These are phyloP conservation scores for Henricia sp. DNA, from an alignment of 53 echinoderm and acorn worm species.

Conservation along the genomic window DNA sequence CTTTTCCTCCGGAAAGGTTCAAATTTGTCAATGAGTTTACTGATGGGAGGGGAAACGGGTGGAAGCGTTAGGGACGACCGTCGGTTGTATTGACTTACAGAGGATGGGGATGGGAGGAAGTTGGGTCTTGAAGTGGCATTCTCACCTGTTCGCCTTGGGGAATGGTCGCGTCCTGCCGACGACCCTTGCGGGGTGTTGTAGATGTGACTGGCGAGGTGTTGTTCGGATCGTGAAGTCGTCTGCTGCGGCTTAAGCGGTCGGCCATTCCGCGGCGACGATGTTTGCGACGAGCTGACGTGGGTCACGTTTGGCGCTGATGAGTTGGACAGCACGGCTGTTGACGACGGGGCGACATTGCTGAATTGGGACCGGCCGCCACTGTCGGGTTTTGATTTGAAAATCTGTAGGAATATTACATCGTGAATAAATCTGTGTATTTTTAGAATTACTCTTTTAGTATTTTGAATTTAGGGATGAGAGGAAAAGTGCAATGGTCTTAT, in stretches of 20 bases:
- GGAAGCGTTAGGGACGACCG: slow-evolving; percentile 21
- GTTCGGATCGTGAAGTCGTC: slow-evolving; percentile 29
- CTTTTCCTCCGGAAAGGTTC: neutral
- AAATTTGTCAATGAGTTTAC: slow-evolving; percentile 21
- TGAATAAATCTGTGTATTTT: too few relatives aligned
- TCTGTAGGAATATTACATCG: slow-evolving; percentile 57
- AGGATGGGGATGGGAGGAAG: neutral
- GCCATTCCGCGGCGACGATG: slow-evolving; percentile 73
- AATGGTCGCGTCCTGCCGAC: slow-evolving; percentile 71
- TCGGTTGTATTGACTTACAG: neutral
- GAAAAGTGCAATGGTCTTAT: too few relatives aligned
- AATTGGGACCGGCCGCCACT: slow-evolving; percentile 65
- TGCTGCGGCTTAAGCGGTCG: slow-evolving; percentile 62
- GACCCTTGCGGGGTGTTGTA: slow-evolving; percentile 53
- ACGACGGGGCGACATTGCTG: slow-evolving; percentile 55
- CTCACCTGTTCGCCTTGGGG: slow-evolving; percentile 94
- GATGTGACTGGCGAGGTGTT: neutral
- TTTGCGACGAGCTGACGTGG: slow-evolving; percentile 72
- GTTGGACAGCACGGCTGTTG: slow-evolving; percentile 67
- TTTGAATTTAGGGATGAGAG: too few relatives aligned
- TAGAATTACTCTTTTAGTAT: too few relatives aligned
- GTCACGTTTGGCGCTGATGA: slow-evolving; percentile 81
- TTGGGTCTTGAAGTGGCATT: slow-evolving; percentile 18
- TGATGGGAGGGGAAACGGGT: slow-evolving; percentile 23
- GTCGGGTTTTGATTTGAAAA: slow-evolving; percentile 91